Evolutionary conservation across 64 coral and sea anemone species (phyloP), one percentile per base, ranked within the genome.

Genomic region (Cladopsammia gracilis): DNA sequence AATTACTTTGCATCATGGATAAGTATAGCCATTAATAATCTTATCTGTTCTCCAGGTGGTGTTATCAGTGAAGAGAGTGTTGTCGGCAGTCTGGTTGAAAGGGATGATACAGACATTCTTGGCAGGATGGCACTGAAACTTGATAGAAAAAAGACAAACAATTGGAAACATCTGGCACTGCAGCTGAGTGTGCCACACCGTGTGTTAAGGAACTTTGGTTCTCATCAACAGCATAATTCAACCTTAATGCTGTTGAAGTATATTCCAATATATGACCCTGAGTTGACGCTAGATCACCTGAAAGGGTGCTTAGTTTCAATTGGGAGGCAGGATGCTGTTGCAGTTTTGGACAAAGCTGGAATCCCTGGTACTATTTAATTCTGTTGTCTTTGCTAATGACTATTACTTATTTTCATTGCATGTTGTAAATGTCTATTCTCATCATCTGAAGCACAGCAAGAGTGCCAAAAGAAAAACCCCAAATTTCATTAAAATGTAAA

Each of bases 181-280:
- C 92, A 90, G 70, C 82, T 97, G 18, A 77, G 77, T 10, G 89
- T 97, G 22, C 95, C 95, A 48, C 90, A 83, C 16, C 89, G 89
- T 46, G 91, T 97, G 44, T 91, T 94, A 18, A 59, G 92, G 25
- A 94, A 97, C 80, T 91, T 97, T 71, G 92, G 92, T 14, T 68
- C 95, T 53, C 74, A 74, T 6, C 88, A 97, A 9, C 50, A 77
- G 80, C 88, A 97, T 61, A 94, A 97, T 77, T 79, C 95, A 8
- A 67, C 95, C 11, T 61, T 91, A 25, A 70, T 94, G 77, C 62
- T 97, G 65, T 85, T 97, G 24, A 97, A 91, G 72, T 94, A 91
- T 59, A 88, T 97, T 48, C 95, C 95, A 64, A 94, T 91, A 70
- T 94, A 91, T 91, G 95, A 97, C 34, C 95, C 95, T 16, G 95